Conservation (phyloP, 2,797 vertebrate species). For the Halcyon leucocephala region DNA sequence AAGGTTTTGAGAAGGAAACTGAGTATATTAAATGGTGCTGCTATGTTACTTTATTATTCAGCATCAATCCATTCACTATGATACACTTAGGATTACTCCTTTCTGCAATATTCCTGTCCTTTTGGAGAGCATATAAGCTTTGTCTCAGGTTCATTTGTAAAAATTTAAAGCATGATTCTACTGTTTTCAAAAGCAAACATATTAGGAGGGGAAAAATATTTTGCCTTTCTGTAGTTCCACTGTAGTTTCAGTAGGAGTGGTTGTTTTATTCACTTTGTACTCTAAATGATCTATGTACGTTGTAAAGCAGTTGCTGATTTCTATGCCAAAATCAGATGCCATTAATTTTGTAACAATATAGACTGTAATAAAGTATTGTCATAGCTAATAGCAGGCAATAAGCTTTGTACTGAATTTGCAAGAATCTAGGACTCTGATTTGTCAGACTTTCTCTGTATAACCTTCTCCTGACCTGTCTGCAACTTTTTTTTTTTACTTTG, state of each 20-base stretch:
- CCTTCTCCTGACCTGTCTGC: not conserved
- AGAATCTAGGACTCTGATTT: not conserved
- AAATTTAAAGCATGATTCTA: not conserved
- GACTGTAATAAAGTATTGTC: not conserved
- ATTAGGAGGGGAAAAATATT: not conserved
- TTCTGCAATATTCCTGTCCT: not conserved
- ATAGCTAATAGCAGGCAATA: not conserved
- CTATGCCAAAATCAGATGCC: fast-evolving
- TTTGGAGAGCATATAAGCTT: not conserved
- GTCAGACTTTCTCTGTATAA: not conserved
- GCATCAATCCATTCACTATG: not conserved
- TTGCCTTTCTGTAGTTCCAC: not conserved
- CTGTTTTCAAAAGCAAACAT: not conserved
- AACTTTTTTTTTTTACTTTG: not conserved
- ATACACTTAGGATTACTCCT: not conserved
- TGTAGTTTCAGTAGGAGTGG: not conserved
- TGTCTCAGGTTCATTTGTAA: not conserved
- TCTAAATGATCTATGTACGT: not conserved
- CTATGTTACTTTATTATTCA: not conserved
- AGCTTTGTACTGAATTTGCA: not conserved
- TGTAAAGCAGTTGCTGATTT: not conserved
- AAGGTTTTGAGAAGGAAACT: not conserved
- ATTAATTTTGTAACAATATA: not conserved
- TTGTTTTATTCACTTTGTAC: not conserved
- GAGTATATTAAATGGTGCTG: not conserved